phyloP scores from a whole-genome alignment of 2,113 vertebrate genomes.

The Anguilla rostrata region DNA sequence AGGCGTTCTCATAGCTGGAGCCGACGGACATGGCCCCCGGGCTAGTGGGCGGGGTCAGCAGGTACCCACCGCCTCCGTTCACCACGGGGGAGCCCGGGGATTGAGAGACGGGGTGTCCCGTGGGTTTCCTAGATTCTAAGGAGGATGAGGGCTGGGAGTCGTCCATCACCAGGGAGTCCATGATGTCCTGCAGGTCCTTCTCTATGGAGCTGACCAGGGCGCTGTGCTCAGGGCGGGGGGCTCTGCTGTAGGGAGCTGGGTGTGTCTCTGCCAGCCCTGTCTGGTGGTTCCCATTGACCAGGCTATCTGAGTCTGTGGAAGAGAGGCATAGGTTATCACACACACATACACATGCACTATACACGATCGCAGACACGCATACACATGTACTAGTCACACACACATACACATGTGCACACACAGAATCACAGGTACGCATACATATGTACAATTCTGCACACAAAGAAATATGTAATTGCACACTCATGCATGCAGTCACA shows the following conservation, averaged over 20 bases:
- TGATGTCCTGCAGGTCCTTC: constrained; percentile 89
- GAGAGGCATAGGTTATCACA: constrained; percentile 12
- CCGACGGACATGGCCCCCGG: constrained; percentile 74
- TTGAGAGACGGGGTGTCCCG: constrained; percentile 29
- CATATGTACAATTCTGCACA: not conserved
- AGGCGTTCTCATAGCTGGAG: constrained; percentile 81
- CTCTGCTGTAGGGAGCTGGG: not conserved
- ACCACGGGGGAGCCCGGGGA: constrained; percentile 60
- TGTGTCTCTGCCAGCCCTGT: not conserved
- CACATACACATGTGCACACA: not conserved
- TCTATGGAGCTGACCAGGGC: constrained; percentile 79
- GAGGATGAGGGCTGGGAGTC: constrained; percentile 55
- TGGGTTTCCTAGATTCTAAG: constrained; percentile 54
- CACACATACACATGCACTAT: not conserved
- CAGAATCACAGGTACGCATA: not conserved
- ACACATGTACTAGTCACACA: constrained; percentile 4
- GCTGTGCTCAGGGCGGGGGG: constrained; percentile 72
- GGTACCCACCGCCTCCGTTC: constrained; percentile 71
- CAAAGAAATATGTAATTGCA: not conserved
- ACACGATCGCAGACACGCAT: constrained; percentile 21
- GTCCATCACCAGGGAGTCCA: constrained; percentile 84
- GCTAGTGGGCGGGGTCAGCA: constrained; percentile 82
- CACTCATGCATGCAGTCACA: not conserved
- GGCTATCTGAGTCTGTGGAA: constrained; percentile 66
- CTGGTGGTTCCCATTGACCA: constrained; percentile 75